Evolutionary conservation across 2,797 vertebrate genomes (phyloP), one percentile per base, ranked within the genome.

Genomic region (Sarcophilus harrisii): DNA sequence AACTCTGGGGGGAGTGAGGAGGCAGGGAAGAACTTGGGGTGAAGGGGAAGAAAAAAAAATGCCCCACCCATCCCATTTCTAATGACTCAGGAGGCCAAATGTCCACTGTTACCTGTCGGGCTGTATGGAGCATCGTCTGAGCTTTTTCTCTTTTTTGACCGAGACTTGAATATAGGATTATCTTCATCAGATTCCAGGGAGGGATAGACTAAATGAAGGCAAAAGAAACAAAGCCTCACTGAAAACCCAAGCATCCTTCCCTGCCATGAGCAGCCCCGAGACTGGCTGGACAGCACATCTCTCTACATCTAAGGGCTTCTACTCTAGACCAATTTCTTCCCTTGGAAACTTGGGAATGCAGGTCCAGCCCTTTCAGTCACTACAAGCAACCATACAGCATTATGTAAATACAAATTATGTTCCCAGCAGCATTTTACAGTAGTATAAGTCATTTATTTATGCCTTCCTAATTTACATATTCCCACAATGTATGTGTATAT

Each of bases 141-240:
- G 98, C 99, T 99, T 99, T 99, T 99, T 98, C 99, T 99, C 98
- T 99, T 99, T 99, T 99, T 99, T 45, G 99, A 99, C 97, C 99
- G 99, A 24, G 99, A 99, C 98, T 99, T 99, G 99, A 99, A 99
- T 87, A 99, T 99, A 1, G 99, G 99, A 98, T 99, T 99, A 98
- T 99, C 99, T 98, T 99, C 99, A 13, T 99, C 99, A 5, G 99
- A 99, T 98, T 99, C 99, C 94, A 99, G 98, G 12, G 99, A 99
- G 27, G 99, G 99, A 97, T 99, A 99, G 98, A 99, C 99, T 99
- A 95, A 93, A 95, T 90, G 24, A 73, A 96, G 93, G 91, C 95
- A 97, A 98, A 92, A 95, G 97, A 96, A 93, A 91, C 92, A 94
- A 89, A 13, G 55, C 29, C 52, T 57, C 5, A 5, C 12, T 90